Conservation (phyloP, 2,797 vertebrate genomes). For the Anableps anableps region DNA sequence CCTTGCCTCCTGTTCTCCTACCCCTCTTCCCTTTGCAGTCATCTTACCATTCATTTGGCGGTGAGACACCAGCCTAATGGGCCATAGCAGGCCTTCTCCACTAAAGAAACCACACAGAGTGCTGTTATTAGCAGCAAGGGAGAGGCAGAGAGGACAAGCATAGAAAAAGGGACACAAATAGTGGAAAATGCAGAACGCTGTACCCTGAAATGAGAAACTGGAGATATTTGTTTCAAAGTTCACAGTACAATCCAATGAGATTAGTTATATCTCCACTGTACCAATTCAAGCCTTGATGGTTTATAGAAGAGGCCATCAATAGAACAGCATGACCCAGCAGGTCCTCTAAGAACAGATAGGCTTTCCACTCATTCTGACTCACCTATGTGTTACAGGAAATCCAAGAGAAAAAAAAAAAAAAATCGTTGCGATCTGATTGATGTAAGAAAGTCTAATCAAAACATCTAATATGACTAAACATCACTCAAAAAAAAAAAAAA, state of each 20-base stretch:
- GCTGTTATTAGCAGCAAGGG: slow-evolving; percentile 69
- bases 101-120: slow-evolving; percentile 67
- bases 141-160: slow-evolving; percentile 26
- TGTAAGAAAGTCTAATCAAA: neutral
- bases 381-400: neutral
- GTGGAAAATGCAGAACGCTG: slow-evolving; percentile 28
- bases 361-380: too few species aligned
- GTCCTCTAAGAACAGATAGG: slow-evolving; percentile 13
- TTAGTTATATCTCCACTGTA: slow-evolving; percentile 1
- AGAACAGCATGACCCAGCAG: slow-evolving; percentile 34
- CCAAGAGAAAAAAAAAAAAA: neutral
- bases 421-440: neutral
- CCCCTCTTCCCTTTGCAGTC: slow-evolving; percentile 67
- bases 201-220: slow-evolving; percentile 8
- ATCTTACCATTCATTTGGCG: slow-evolving; percentile 73
- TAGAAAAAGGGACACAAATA: slow-evolving; percentile 16
- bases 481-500: neutral
- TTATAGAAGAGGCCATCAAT: slow-evolving; percentile 25
- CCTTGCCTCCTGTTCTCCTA: slow-evolving; percentile 24
- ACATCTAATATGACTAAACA: neutral
- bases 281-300: slow-evolving; percentile 14
- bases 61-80: slow-evolving; percentile 78
- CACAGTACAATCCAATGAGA: neutral
- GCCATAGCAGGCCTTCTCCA: slow-evolving; percentile 71
- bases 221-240: slow-evolving; percentile 38